These are phyloP conservation scores for Axea sp. DNA, from an alignment of 2,888 invertebrate species.

Conservation along the genomic window DNA sequence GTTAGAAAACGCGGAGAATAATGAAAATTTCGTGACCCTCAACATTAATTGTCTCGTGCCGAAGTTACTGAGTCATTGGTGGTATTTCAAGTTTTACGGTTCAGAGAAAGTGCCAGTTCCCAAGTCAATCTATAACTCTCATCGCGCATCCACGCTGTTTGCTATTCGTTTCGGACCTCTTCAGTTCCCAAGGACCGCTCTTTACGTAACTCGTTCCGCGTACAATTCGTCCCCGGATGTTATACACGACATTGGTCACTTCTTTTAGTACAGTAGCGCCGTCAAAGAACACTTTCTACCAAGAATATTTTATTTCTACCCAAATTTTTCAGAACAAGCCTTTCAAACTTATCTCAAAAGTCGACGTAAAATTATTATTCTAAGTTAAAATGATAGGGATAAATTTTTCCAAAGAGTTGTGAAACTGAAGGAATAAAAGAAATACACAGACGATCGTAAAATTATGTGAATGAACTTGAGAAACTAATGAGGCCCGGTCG, in stretches of 20 bases:
- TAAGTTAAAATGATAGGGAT: conserved; percentile 20
- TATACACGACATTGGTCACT: conserved; percentile 29
- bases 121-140: conserved; percentile 46
- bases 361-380: conserved; percentile 7
- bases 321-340: conserved; percentile 8
- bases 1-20: conserved; percentile 29
- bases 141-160: conserved; percentile 48
- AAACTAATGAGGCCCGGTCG: conserved; percentile 13
- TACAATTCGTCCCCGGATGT: conserved; percentile 36
- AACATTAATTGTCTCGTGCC: conserved; percentile 44
- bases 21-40: conserved; percentile 43
- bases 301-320: conserved; percentile 23
- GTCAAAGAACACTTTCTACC: conserved; percentile 43
- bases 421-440: conserved; percentile 13
- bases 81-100: conserved; percentile 56
- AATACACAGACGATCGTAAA: conserved; percentile 13
- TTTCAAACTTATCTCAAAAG: background rate
- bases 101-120: conserved; percentile 57
- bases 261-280: conserved; percentile 17
- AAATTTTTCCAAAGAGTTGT: conserved; percentile 34
- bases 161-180: conserved; percentile 50
- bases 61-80: conserved; percentile 54
- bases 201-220: conserved; percentile 53
- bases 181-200: conserved; percentile 51
- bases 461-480: conserved; percentile 40